Evolutionary conservation across 2,888 invertebrate species (phyloP).

Genomic region (Drosophila tanythrix): DNA sequence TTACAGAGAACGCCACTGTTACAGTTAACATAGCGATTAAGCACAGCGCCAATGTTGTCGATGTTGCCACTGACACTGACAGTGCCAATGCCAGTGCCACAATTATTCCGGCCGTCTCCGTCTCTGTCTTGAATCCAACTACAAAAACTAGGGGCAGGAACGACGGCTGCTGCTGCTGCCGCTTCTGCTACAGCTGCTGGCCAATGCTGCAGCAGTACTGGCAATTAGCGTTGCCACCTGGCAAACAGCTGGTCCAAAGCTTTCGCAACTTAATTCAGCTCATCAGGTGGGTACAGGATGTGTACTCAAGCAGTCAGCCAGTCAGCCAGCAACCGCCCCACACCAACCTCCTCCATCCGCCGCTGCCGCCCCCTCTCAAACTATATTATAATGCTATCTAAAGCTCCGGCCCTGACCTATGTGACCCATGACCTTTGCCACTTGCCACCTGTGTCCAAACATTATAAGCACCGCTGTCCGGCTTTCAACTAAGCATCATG

Average conservation of each 20-base stretch:
- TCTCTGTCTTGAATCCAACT: slow-evolving; percentile 34
- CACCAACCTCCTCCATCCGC: neutral
- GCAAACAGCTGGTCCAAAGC: slow-evolving; percentile 70
- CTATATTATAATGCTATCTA: slow-evolving; percentile 14
- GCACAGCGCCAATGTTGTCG: slow-evolving; percentile 39
- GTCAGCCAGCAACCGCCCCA: slow-evolving; percentile 25
- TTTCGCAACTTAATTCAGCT: slow-evolving; percentile 81
- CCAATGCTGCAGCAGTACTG: slow-evolving; percentile 33
- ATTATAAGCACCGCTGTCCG: slow-evolving; percentile 36
- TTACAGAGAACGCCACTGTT: slow-evolving; percentile 63
- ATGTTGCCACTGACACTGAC: slow-evolving; percentile 10
- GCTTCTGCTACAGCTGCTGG: slow-evolving; percentile 31
- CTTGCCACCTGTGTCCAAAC: slow-evolving; percentile 9
- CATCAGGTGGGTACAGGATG: slow-evolving; percentile 78
- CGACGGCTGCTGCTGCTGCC: slow-evolving; percentile 33
- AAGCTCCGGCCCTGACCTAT: slow-evolving; percentile 10
- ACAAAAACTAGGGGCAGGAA: slow-evolving; percentile 40
- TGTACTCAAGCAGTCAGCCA: slow-evolving; percentile 38
- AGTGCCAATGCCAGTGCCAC: slow-evolving; percentile 4
- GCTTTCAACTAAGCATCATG: slow-evolving; percentile 63
- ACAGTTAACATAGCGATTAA: slow-evolving; percentile 54
- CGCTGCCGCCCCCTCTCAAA: slow-evolving; percentile 3
- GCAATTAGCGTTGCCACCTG: slow-evolving; percentile 48
- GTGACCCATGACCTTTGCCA: slow-evolving; percentile 11
- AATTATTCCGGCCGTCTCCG: slow-evolving; percentile 23